Base-by-base conservation (phyloP, 2,888 invertebrate genomes). In the Limnephilus marmoratus region DNA sequence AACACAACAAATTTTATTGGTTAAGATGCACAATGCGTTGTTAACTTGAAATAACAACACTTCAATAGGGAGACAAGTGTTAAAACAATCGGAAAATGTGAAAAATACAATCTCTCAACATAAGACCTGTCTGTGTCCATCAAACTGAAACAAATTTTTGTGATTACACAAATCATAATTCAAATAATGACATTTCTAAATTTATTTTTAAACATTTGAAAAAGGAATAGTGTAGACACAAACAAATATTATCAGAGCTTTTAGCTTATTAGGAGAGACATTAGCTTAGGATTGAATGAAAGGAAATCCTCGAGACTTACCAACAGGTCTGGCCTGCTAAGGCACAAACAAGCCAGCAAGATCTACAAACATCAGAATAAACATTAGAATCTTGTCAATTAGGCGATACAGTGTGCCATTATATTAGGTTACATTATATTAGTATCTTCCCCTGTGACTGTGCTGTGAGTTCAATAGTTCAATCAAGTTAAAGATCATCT, bases 331-430 rank as follows among this genome's bases (percentile, higher is more conserved):
- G 97, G 97, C 97, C 97, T 97, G 96, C 96, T 96, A 96, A 97
- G 97, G 97, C 97, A 97, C 97, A 97, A 97, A 97, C 97, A 97
- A 97, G 97, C 97, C 97, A 97, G 97, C 97, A 97, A 97, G 96
- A 97, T 97, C 97, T 97, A 97, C 96, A 97, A 94, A 97, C 97
- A 96, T 96, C 96, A 97, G 82, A 93, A 93, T 53, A 87, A 92
- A 90, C 81, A 92, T 90, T 90, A 92, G 87, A 92, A 88, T 89
- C 80, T 91, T 92, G 90, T 92, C 88, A 89, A 91, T 82, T 29
- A 15, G 82, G 88, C 45, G 34, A 87, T 81, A 91, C 91, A 89
- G 88, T 88, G 68, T 34, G 31, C 15, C 53, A 31, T 68, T 88
- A 88, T 31, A 31, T 31, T 31, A 31, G 37, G 18, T 90, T 41